phyloP scores from a whole-genome alignment of 2,113 vertebrate species.

The Ondatra zibethicus region DNA sequence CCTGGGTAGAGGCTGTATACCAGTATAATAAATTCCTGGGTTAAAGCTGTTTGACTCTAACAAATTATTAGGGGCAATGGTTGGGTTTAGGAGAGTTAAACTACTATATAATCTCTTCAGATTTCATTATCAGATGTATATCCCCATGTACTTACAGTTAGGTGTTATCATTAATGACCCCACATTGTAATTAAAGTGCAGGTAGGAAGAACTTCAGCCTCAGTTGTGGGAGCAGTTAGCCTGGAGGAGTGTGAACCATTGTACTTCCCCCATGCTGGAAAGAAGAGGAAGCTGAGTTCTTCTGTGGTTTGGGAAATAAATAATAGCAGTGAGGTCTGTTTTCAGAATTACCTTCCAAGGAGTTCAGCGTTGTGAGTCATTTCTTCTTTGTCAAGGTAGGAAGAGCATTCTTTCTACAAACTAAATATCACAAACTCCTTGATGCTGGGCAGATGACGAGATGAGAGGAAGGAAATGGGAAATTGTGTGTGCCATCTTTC shows the following conservation, averaged over 20 bases:
- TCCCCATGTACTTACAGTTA: background rate
- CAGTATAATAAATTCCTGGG: background rate
- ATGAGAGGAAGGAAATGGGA: slow-evolving; percentile 16
- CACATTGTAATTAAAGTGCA: background rate
- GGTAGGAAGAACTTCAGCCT: background rate
- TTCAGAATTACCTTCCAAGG: background rate
- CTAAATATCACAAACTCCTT: background rate
- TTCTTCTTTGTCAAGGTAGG: slow-evolving; percentile 9
- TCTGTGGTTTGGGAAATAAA: background rate
- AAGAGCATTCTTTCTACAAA: background rate
- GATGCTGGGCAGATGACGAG: background rate
- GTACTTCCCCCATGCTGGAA: background rate
- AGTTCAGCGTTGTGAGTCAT: slow-evolving; percentile 17
- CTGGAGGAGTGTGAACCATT: background rate
- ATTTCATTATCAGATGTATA: background rate
- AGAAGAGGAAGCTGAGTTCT: background rate
- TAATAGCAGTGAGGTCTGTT: slow-evolving; percentile 5
- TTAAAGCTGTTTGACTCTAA: background rate
- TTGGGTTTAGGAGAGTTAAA: background rate
- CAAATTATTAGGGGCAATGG: background rate
- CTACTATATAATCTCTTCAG: slow-evolving; percentile 7
- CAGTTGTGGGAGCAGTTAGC: background rate
- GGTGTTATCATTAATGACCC: background rate
- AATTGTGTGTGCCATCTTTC: background rate
- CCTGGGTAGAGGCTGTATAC: background rate